Evolutionary conservation across 2,888 invertebrate genomes (phyloP).

Genomic region (Hydrotaea diabolus): DNA sequence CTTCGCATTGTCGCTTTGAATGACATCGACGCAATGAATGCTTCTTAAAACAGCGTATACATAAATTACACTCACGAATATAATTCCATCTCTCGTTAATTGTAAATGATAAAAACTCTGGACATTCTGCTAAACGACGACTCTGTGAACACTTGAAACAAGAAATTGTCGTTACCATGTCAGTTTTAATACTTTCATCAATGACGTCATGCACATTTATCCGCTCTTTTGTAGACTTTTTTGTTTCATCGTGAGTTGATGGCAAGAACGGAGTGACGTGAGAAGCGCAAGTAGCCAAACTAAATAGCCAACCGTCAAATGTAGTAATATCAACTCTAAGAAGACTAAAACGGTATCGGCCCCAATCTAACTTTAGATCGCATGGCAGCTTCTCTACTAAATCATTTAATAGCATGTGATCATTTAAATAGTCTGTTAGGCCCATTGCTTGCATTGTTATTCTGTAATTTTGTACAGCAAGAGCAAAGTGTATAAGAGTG

Average conservation of each 20-base stretch:
- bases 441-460: conserved; percentile 51
- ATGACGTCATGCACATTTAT: conserved; percentile 22
- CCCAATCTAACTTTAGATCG: conserved; percentile 34
- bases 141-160: conserved; percentile 35
- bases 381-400: neutral
- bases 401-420: neutral
- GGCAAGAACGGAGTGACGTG: conserved; percentile 22
- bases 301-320: conserved; percentile 35
- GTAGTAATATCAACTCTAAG: conserved; percentile 27
- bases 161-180: conserved; percentile 22
- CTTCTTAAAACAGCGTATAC: conserved; percentile 49
- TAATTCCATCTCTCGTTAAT: conserved; percentile 50
- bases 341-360: conserved; percentile 19
- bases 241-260: neutral
- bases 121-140: conserved; percentile 42
- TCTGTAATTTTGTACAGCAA: conserved; percentile 59
- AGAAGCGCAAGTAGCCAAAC: conserved; percentile 35
- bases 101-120: conserved; percentile 36
- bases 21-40: conserved; percentile 44
- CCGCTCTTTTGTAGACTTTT: conserved; percentile 6
- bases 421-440: conserved; percentile 8
- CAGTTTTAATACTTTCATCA: conserved; percentile 1
- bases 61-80: conserved; percentile 24
- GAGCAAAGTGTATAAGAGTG: conserved; percentile 50
- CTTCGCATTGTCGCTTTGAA: conserved; percentile 38